Conservation (phyloP, 2,113 vertebrate species). For the Rousettus leschenaultii region DNA sequence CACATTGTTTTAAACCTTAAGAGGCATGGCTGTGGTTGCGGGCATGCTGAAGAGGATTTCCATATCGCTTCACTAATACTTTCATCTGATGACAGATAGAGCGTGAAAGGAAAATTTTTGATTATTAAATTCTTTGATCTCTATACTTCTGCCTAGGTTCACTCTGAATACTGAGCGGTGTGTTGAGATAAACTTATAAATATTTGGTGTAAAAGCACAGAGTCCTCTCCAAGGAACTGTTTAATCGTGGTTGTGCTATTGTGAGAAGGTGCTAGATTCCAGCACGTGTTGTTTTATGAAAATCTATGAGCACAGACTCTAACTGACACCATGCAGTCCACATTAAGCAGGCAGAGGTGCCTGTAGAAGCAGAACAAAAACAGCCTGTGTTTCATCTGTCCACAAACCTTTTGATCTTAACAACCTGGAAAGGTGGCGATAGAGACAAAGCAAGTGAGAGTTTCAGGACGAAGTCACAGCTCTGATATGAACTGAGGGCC, state of each 20-base stretch:
- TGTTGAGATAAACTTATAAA: constrained; percentile 73
- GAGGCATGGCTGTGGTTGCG: constrained; percentile 28
- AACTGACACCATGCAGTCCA: no score
- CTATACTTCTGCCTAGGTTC: constrained; percentile 59
- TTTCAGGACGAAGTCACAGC: not conserved
- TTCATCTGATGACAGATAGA: constrained; percentile 78
- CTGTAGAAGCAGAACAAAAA: constrained; percentile 34
- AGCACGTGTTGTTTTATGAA: not conserved
- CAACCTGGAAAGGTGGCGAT: not conserved
- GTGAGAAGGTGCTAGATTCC: constrained; percentile 51
- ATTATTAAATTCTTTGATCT: constrained; percentile 79
- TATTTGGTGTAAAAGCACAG: constrained; percentile 68
- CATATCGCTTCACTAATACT: constrained; percentile 72
- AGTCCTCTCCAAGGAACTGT: constrained; percentile 61
- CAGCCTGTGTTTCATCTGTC: constrained; percentile 58
- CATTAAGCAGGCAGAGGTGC: not conserved
- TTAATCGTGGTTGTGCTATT: constrained; percentile 45
- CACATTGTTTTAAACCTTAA: constrained; percentile 26
- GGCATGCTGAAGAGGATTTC: constrained; percentile 71
- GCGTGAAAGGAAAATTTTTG: constrained; percentile 47
- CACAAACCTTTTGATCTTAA: constrained; percentile 40
- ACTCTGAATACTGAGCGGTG: constrained; percentile 65
- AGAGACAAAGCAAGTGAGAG: not conserved
- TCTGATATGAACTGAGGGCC: not conserved
- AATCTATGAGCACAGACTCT: not conserved